Conservation (phyloP, 2,797 vertebrate genomes). For the Sebastes vulpes region DNA sequence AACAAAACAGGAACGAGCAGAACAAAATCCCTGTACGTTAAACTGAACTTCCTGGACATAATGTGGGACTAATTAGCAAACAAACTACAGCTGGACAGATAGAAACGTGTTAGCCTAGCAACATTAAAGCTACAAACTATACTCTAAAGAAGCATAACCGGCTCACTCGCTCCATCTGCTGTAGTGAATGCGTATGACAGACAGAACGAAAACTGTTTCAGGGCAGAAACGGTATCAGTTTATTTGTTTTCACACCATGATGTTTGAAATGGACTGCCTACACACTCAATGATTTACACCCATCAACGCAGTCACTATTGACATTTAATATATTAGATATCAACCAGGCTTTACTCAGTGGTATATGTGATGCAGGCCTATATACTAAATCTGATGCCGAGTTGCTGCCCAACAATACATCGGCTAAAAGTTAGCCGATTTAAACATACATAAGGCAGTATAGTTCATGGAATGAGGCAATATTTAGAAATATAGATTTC, state of each 20-base stretch:
- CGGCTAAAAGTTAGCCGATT: neutral
- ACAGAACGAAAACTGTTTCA: neutral
- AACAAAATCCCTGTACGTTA: neutral
- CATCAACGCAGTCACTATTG: neutral
- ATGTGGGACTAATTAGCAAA: constrained; percentile 1
- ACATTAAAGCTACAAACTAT: neutral
- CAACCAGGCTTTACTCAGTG: neutral
- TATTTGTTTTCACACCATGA: neutral
- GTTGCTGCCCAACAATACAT: neutral
- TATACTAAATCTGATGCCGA: neutral
- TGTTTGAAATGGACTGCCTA: neutral
- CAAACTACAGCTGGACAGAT: neutral
- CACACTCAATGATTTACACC: neutral
- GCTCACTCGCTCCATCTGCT: neutral
- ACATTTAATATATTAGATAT: neutral
- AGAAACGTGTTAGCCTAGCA: neutral
- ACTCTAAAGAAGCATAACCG: neutral
- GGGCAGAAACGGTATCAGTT: neutral
- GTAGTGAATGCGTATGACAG: too few relatives aligned
- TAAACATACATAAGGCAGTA: neutral
- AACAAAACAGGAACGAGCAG: neutral
- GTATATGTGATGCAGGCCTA: neutral
- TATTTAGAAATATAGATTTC: neutral
- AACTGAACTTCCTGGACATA: neutral
- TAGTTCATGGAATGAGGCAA: neutral